Evolutionary conservation across 2,888 invertebrate genomes (phyloP).

Genomic region (Xestobium rufovillosum): DNA sequence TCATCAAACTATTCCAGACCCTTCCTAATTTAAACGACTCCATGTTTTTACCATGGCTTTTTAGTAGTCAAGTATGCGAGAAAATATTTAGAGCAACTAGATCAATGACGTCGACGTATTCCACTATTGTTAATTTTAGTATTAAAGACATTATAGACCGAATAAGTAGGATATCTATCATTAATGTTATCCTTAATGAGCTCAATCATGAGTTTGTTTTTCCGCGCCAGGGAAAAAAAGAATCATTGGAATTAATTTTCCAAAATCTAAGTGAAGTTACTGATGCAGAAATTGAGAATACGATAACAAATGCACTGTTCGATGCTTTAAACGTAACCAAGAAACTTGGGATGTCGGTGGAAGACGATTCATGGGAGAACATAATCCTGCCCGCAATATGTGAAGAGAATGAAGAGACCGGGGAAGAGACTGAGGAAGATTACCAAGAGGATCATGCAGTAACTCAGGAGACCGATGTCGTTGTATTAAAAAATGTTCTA

Average conservation of each 20-base stretch:
- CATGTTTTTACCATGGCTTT: conserved; percentile 2
- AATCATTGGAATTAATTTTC: no score
- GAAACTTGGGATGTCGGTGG: conserved; percentile 2
- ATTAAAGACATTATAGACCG: no score
- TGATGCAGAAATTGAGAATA: conserved; percentile 1
- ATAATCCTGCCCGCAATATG: conserved; percentile 4
- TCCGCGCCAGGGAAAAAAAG: no score
- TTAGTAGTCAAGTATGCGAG: conserved; percentile 13
- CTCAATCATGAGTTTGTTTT: conserved; percentile 4
- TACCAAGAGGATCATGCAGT: conserved; percentile 3
- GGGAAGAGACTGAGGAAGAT: background rate
- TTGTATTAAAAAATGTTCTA: conserved; percentile 2
- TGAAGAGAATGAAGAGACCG: background rate
- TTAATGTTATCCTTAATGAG: conserved; percentile 4
- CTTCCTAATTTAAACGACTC: conserved; percentile 2
- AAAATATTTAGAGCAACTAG: conserved; percentile 12
- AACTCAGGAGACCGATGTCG: conserved; percentile 1
- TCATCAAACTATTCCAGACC: conserved; percentile 1
- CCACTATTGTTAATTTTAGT: no score
- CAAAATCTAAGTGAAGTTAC: no score
- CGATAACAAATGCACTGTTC: conserved; percentile 1
- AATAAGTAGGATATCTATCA: conserved; percentile 11
- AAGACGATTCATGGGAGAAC: conserved; percentile 1
- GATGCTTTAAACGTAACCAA: conserved; percentile 1
- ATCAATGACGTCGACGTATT: no score